Evolutionary conservation across 2,888 invertebrate genomes (phyloP), one percentile per base, ranked within the genome.

Genomic region (Allolobophora icterica): DNA sequence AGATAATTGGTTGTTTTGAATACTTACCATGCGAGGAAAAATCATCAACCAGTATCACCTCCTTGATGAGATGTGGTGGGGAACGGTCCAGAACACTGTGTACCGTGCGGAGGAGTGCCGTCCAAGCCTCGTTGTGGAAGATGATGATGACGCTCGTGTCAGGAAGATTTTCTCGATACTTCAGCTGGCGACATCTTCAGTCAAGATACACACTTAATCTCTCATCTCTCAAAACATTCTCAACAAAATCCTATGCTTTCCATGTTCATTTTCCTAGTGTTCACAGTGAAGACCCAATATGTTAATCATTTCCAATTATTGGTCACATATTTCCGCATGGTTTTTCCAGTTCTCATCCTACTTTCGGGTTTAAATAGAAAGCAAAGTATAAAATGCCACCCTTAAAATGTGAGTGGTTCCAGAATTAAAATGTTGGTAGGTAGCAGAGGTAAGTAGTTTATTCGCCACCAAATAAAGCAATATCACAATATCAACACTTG

Each of bases 61-160:
- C 98, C 94, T 98, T 97, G 94, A 99, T 97, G 91, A 99, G 96
- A 94, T 97, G 97, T 21, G 97, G 95, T 0, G 99, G 99, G 0
- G 99, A 99, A 93, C 98, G 96, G 95, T 99, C 99, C 91, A 99
- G 96, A 30, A 99, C 98, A 15, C 98, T 98, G 96, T 99, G 99
- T 1, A 99, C 98, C 0, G 99, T 99, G 91, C 99, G 96, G 91
- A 99, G 96, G 42, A 99, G 96, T 30, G 99, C 98, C 0, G 98
- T 98, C 99, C 99, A 99, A 1, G 99, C 99, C 96, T 99, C 99
- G 95, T 99, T 99, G 96, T 99, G 99, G 93, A 95, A 95, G 92
- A 95, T 95, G 90, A 95, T 94, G 34, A 95, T 94, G 11, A 95
- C 95, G 90, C 94, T 94, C 19, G 95, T 95, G 91, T 95, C 95